Conservation (phyloP, 2,113 vertebrate genomes). For the Trichechus manatus region DNA sequence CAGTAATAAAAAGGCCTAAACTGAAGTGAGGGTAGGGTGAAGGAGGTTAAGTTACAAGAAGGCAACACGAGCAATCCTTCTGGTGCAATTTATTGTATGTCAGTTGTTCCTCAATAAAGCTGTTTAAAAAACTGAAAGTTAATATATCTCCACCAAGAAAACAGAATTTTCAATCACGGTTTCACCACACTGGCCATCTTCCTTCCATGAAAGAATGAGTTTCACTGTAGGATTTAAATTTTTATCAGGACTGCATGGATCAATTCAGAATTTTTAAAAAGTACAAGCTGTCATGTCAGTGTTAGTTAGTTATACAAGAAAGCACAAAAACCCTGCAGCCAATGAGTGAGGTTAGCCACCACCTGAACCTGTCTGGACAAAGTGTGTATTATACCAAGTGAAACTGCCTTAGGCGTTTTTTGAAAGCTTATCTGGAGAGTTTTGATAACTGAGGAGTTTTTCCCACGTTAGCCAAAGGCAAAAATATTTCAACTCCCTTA, state of each 20-base stretch:
- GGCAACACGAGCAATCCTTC: neutral
- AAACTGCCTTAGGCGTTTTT: slow-evolving; percentile 40
- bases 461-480: slow-evolving; percentile 53
- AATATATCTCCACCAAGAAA: neutral
- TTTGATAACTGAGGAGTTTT: slow-evolving; percentile 51
- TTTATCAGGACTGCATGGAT: neutral
- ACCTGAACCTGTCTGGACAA: slow-evolving; percentile 63
- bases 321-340: slow-evolving; percentile 38
- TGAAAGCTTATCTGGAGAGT: slow-evolving; percentile 66
- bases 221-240: neutral
- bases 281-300: neutral
- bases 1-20: neutral
- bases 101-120: neutral
- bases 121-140: neutral
- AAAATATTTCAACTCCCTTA: slow-evolving; percentile 33
- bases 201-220: neutral
- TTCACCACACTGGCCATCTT: neutral
- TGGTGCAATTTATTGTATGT: neutral
- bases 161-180: neutral
- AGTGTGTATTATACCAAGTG: slow-evolving; percentile 57
- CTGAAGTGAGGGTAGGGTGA: neutral
- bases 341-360: slow-evolving; percentile 19
- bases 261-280: neutral
- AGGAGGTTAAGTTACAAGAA: neutral
- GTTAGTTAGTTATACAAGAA: slow-evolving; percentile 56